Evolutionary conservation across 1,140 invertebrate genomes (phyloP), one percentile per base, ranked within the genome.

Genomic region (Macrocentrus cingulum): DNA sequence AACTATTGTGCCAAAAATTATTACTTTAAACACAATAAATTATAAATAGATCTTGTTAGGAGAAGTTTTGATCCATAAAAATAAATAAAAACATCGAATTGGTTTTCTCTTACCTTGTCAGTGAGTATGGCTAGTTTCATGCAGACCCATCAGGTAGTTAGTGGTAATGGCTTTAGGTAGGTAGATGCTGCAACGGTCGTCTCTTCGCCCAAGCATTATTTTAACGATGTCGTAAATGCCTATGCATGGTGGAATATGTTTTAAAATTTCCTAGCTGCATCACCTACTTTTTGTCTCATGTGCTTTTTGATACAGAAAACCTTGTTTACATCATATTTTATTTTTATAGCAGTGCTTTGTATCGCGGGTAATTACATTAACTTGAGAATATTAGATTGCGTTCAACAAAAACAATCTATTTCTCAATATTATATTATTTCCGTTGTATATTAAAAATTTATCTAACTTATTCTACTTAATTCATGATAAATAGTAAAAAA

Each of bases 151-250:
- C 20, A 55, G 7, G 53, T 22, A 55, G 53, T 55, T 55, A 55
- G 41, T 55, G 53, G 53, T 44, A 41, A 55, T 18, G 19, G 53
- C 42, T 11, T 16, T 25, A 41, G 42, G 23, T 25, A 45, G 39
- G 53, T 55, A 32, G 42, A 44, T 45, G 53, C 25, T 42, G 29
- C 39, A 25, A 55, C 19, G 41, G 16, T 41, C 18, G n/a, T 42
- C 22, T 19, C 41, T 44, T 19, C 22, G 15, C 53, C 16, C 20
- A 23, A 32, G 13, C 53, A 55, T 55, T 42, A 55, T 32, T 46
- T 55, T 20, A 18, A 55, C 42, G 53, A 45, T 55, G 32, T 46
- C 53, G 25, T 55, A 55, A 55, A 46, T 36, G 41, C 6, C 19
- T 23, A 2, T 16, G 20, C n/a, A 23, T 9, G 44, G 6, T 46